These are phyloP conservation scores for Montipora sp. DNA, from an alignment of 64 coral and sea anemone genomes.

Conservation along the genomic window DNA sequence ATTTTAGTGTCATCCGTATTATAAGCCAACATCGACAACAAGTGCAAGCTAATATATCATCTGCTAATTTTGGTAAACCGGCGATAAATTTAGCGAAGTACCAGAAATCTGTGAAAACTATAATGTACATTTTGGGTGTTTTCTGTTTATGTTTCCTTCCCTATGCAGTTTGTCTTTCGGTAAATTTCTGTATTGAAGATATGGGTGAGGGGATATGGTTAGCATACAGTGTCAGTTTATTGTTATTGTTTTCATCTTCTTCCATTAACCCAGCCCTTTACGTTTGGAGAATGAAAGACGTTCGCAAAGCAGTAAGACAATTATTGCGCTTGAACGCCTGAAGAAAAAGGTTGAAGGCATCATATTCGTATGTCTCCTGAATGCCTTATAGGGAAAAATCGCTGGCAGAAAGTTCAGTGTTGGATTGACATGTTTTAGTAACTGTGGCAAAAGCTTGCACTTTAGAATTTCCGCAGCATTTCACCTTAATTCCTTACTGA, in stretches of 20 bases:
- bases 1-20: conserved; percentile 16
- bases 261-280: conserved; percentile 3
- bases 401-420: too few species aligned
- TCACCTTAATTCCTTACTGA: too few species aligned
- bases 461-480: too few species aligned
- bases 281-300: conserved; percentile 22
- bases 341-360: too few species aligned
- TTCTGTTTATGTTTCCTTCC: not conserved
- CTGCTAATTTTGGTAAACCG: not conserved
- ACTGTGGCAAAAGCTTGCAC: too few species aligned
- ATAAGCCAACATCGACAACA: not conserved
- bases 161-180: not conserved
- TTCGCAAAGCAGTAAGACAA: not conserved
- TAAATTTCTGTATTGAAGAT: not conserved
- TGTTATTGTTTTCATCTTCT: conserved; percentile 15
- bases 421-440: too few species aligned
- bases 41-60: not conserved
- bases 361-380: too few species aligned
- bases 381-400: too few species aligned
- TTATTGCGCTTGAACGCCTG: not conserved
- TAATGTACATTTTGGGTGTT: not conserved
- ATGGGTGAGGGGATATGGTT: not conserved
- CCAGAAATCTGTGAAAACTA: not conserved
- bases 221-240: not conserved
- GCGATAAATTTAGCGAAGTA: conserved; percentile 29